Percentiles rank a stretch among this genome's conserved stretches.
Conservation (phyloP, 2,797 vertebrate species). For the Catharus ustulatus region DNA sequence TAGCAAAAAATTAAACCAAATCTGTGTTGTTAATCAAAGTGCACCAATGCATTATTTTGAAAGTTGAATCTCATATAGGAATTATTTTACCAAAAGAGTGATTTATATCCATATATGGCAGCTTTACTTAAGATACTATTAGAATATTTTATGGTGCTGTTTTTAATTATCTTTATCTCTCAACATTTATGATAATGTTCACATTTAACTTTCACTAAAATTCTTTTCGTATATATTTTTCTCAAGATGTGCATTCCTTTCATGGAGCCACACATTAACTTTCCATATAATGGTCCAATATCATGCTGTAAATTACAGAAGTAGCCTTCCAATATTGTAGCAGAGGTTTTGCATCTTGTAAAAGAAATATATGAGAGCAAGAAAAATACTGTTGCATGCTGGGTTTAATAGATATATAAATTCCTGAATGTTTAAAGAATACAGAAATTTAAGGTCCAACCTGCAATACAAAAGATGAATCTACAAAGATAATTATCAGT, state of each 20-base stretch:
- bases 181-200: background rate
- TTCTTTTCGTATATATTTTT: background rate
- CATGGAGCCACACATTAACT: background rate
- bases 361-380: background rate
- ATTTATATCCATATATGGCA: background rate
- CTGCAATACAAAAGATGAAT: background rate
- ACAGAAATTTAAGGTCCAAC: background rate
- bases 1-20: background rate
- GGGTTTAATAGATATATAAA: background rate
- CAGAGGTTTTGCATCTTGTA: background rate
- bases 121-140: background rate
- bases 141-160: background rate
- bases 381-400: background rate
- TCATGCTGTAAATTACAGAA: background rate
- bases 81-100: background rate
- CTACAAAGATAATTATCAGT: background rate
- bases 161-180: background rate
- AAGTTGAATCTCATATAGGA: background rate
- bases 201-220: background rate
- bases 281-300: background rate
- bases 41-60: background rate
- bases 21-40: background rate
- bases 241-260: background rate
- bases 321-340: background rate
- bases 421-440: background rate